Evolutionary conservation across 53 echinoderm and acorn worm genomes (phyloP).

Genomic region (Crossaster papposus): DNA sequence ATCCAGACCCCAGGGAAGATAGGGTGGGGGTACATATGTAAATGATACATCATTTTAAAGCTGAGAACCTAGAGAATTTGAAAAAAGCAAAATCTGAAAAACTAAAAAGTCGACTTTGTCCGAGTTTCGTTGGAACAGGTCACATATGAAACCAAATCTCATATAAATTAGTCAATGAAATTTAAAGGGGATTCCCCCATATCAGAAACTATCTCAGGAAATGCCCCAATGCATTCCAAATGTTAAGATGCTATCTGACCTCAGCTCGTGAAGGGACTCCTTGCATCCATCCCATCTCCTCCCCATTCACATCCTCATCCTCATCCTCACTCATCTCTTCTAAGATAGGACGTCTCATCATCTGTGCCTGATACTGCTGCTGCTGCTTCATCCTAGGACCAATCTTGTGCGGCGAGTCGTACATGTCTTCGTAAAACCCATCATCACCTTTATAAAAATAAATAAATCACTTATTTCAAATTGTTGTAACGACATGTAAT

Average conservation of each 20-base stretch:
- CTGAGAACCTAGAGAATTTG: no score
- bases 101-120: no score
- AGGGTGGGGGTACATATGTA: no score
- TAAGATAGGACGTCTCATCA: slow-evolving; percentile 52
- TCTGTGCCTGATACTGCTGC: slow-evolving; percentile 39
- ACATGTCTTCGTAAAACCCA: slow-evolving; percentile 76
- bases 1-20: no score
- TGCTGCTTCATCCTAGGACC: slow-evolving; percentile 56
- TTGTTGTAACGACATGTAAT: background rate
- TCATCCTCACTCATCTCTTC: slow-evolving; percentile 74
- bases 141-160: no score
- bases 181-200: background rate
- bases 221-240: background rate
- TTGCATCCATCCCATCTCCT: slow-evolving; percentile 59
- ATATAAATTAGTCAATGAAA: background rate
- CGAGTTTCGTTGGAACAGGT: no score
- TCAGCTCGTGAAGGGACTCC: slow-evolving; percentile 46
- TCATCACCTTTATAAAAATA: slow-evolving; percentile 75
- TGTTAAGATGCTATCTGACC: slow-evolving; percentile 42
- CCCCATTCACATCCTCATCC: slow-evolving; percentile 52
- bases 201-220: background rate
- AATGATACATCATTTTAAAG: no score
- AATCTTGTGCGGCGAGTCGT: slow-evolving; percentile 42
- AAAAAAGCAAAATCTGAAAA: no score
- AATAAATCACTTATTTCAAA: background rate